These are phyloP conservation scores for Phocoena sinus DNA, from an alignment of 2,113 vertebrate species.

Conservation along the genomic window DNA sequence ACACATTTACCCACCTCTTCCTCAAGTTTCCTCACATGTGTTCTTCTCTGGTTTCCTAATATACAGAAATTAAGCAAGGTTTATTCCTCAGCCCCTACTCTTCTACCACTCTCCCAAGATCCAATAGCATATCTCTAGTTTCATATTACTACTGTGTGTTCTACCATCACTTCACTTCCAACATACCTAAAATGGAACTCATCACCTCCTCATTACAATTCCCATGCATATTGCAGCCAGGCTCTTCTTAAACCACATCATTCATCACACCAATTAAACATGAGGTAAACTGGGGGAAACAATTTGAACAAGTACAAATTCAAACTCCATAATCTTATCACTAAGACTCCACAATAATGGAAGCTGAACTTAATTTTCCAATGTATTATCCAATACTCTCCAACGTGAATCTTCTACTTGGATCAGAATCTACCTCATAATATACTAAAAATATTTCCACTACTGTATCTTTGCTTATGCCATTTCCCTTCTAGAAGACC, in stretches of 20 bases:
- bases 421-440: background rate
- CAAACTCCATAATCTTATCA: background rate
- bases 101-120: background rate
- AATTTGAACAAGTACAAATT: background rate
- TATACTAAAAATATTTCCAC: background rate
- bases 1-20: background rate
- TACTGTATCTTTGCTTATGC: background rate
- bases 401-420: background rate
- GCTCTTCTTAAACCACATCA: background rate
- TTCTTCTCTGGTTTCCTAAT: background rate
- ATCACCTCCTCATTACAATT: background rate
- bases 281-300: background rate
- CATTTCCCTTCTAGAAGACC: background rate
- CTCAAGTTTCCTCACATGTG: background rate
- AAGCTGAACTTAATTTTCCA: background rate
- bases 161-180: background rate
- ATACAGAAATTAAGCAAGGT: background rate
- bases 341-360: background rate
- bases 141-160: background rate
- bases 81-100: background rate
- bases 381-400: background rate
- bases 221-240: background rate
- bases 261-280: background rate
- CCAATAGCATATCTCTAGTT: background rate
- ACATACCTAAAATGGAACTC: background rate